Evolutionary conservation across 2,797 vertebrate species (phyloP).

Genomic region (Myripristis jacobus): DNA sequence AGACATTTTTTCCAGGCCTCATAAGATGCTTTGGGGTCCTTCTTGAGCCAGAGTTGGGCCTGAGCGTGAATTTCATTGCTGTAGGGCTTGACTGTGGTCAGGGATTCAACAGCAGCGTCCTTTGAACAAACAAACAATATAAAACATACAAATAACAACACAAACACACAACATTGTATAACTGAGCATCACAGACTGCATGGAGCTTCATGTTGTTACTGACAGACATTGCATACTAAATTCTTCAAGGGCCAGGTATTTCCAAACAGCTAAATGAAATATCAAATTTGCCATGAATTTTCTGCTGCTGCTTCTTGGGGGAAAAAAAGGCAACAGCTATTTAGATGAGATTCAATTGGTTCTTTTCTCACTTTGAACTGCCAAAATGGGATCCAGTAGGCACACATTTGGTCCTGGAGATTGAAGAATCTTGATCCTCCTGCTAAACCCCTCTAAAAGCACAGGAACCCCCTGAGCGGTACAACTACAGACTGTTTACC

Average conservation of each 20-base stretch:
- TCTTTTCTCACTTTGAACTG: not conserved
- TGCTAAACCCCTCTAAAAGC: not conserved
- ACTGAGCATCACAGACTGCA: not conserved
- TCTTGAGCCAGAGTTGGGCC: conserved; percentile 98
- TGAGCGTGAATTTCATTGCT: conserved; percentile 99
- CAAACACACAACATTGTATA: not conserved
- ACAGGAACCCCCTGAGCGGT: not conserved
- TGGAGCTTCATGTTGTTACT: not conserved
- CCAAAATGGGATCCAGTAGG: not conserved
- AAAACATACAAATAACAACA: not conserved
- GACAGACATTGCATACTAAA: no score
- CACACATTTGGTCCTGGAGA: not conserved
- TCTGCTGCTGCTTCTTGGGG: no score
- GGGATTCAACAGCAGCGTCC: conserved; percentile 93
- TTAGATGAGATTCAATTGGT: no score
- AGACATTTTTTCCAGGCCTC: conserved; percentile 99
- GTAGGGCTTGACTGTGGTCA: conserved; percentile 97
- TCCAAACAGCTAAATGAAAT: no score
- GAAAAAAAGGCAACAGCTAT: no score
- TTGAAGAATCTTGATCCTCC: no score
- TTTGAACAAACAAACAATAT: conserved; percentile 62
- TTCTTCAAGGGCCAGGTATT: no score
- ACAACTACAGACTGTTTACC: conserved; percentile 75
- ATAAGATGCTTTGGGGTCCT: conserved; percentile 96
- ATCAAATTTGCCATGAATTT: no score